A percentile compares a stretch with the other conserved stretches of the same genome.
Evolutionary conservation across 2,797 vertebrate species (phyloP).

Genomic region (Cryptoblepharus egeriae): DNA sequence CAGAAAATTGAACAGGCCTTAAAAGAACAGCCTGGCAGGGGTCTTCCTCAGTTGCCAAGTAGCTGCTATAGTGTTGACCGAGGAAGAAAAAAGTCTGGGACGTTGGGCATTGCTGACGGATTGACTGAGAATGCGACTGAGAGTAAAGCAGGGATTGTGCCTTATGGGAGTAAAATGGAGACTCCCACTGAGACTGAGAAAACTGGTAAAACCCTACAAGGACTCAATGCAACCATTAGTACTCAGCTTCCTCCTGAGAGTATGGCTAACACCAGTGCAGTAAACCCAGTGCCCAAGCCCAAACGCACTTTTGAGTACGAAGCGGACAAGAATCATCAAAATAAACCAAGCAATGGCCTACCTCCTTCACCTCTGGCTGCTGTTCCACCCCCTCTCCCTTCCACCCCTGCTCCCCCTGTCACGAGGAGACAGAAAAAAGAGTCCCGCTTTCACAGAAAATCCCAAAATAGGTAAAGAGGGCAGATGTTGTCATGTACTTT

Average conservation of each 20-base stretch:
- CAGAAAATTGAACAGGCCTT: constrained; percentile 97
- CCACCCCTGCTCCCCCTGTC: constrained; percentile 88
- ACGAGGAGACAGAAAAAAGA: constrained; percentile 84
- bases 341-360: constrained; percentile 89
- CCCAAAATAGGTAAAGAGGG: constrained; percentile 86
- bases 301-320: constrained; percentile 99
- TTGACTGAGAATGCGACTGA: constrained; percentile 76
- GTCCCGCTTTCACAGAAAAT: constrained; percentile 80
- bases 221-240: constrained; percentile 77
- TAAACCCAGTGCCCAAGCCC: constrained; percentile 97
- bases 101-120: constrained; percentile 81
- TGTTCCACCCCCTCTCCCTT: constrained; percentile 90
- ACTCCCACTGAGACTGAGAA: constrained; percentile 80
- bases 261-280: constrained; percentile 75
- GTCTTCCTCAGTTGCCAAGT: constrained; percentile 91
- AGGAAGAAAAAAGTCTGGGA: constrained; percentile 85
- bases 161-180: constrained; percentile 84
- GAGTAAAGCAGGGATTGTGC: constrained; percentile 84
- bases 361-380: constrained; percentile 83
- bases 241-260: constrained; percentile 79
- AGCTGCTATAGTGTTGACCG: constrained; percentile 93
- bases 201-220: constrained; percentile 82
- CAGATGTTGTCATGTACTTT: not conserved
- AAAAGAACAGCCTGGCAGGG: constrained; percentile 90
- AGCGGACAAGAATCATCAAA: constrained; percentile 89